Base-by-base conservation (phyloP, 2,888 invertebrate species). In the Lottia scabra region DNA sequence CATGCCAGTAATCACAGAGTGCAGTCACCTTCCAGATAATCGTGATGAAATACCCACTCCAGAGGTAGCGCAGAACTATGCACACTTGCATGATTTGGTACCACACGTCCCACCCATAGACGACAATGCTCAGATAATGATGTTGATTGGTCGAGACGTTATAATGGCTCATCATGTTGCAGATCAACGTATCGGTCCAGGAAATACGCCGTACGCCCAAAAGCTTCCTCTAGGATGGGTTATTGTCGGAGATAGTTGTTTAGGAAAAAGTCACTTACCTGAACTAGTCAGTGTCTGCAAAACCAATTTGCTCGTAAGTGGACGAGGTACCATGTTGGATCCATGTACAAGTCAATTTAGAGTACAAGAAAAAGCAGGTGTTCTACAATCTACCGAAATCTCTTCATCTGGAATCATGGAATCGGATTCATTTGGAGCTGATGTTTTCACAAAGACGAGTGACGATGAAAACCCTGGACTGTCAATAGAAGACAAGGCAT, bases 401-500 rank as follows among this genome's bases (percentile, higher is more conserved):
- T 4, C 30, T 30, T 30, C 30, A 30, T 30, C 30, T 30, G 30
- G 30, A 30, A 30, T 30, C 30, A 30, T 30, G 4, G 30, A 30
- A 30, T 30, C 30, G 30, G 30, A 30, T 30, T 30, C 30, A 30
- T 30, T 30, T 30, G 30, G 30, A 30, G 30, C 30, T 30, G 30
- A 30, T 30, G 69, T 74, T 5, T 75, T 72, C 65, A 27, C 63
- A 26, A 66, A n/a, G 23, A 76, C 71, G 15, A 48, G 1, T 26
- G 38, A 70, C n/a, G 78, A 78, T 66, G 70, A 78, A 15, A 70
- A 63, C 23, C 63, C 63, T 3, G 64, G 67, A 15, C 27, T 48
- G 16, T 78, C 78, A 16, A 19, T 70, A 8, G 78, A 78, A 48
- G 77, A 77, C 43, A 65, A 65, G 19, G 26, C 68, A 19, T 78